Conservation (phyloP, 1,140 invertebrate species). For the Aricia agestis region DNA sequence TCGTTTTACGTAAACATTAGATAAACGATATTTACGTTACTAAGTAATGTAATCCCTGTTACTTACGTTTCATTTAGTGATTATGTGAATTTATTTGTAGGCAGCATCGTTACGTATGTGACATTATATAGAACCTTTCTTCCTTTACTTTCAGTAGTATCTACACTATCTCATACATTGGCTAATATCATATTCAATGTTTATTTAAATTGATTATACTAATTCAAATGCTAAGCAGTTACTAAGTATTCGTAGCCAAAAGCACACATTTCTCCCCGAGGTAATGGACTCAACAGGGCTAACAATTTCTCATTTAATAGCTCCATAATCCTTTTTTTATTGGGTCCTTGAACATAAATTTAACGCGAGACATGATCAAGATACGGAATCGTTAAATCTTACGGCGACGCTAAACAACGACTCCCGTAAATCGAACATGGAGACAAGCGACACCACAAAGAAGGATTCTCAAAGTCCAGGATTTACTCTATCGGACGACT, state of each 20-base stretch:
- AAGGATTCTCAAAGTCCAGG: neutral
- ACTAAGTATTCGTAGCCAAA: neutral
- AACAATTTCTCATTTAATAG: neutral
- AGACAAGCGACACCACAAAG: slow-evolving; percentile 13
- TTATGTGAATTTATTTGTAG: neutral
- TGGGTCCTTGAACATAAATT: slow-evolving; percentile 3
- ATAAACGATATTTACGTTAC: slow-evolving; percentile 21
- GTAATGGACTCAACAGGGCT: neutral
- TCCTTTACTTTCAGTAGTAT: no score
- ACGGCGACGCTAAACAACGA: neutral
- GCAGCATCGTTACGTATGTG: neutral
- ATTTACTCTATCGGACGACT: neutral
- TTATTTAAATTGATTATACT: neutral
- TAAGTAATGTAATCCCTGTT: neutral
- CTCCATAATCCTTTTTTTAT: slow-evolving; percentile 1
- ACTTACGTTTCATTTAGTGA: neutral
- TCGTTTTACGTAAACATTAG: slow-evolving; percentile 59
- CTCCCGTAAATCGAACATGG: neutral
- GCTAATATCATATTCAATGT: no score
- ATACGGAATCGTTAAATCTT: slow-evolving; percentile 5
- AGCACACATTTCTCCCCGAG: neutral
- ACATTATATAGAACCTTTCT: no score
- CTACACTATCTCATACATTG: no score
- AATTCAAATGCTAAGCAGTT: no score
- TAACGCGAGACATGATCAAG: slow-evolving; percentile 2